phyloP scores from a whole-genome alignment of 2,888 invertebrate species.

The Odontocerum albicorne region DNA sequence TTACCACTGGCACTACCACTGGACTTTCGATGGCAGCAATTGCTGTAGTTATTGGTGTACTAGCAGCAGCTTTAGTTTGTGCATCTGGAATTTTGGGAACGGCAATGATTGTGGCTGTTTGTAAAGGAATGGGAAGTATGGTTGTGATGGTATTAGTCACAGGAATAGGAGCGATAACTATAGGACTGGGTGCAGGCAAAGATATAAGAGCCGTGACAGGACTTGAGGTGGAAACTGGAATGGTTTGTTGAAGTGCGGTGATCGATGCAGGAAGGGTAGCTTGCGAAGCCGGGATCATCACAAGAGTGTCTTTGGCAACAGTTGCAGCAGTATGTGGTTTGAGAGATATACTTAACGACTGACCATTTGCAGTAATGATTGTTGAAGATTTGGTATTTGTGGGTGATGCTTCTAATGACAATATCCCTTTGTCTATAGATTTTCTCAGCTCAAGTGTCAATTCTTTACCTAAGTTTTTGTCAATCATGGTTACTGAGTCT shows the following conservation, averaged over 20 bases:
- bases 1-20: neutral
- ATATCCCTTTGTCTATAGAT: slow-evolving; percentile 48
- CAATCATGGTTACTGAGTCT: slow-evolving; percentile 56
- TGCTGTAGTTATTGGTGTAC: neutral
- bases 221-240: neutral
- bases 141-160: neutral
- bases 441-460: slow-evolving; percentile 56
- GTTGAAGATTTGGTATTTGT: slow-evolving; percentile 9
- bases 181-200: slow-evolving; percentile 9
- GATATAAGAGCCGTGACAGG: slow-evolving; percentile 21
- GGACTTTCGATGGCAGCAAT: neutral
- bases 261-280: neutral
- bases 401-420: slow-evolving; percentile 19
- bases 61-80: neutral
- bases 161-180: slow-evolving; percentile 17
- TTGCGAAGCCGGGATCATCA: slow-evolving; percentile 7
- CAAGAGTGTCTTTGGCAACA: slow-evolving; percentile 8
- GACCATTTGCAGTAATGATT: slow-evolving; percentile 17
- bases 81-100: neutral
- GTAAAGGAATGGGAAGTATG: neutral
- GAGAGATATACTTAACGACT: slow-evolving; percentile 26
- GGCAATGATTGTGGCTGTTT: neutral
- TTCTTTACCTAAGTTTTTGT: slow-evolving; percentile 55
- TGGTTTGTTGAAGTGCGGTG: neutral
- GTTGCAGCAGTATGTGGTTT: slow-evolving; percentile 19